Evolutionary conservation across 2,888 invertebrate genomes (phyloP), one percentile per base, ranked within the genome.

Genomic region (Caenorhabditis angaria): DNA sequence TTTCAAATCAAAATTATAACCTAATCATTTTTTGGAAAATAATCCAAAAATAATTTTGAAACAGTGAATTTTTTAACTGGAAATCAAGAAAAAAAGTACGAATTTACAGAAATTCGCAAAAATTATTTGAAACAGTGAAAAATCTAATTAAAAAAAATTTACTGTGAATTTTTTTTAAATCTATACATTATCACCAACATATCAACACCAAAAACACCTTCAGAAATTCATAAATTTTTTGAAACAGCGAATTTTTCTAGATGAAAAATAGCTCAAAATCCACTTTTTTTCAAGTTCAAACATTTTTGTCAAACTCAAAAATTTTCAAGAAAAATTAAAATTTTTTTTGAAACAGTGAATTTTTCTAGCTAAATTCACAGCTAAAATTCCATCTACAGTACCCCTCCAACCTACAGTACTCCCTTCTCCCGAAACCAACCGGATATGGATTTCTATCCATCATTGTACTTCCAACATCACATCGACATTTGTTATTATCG

Each of bases 381-480:
- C 22, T 5, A 50, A 22, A 18, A 20, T 50, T 50, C n/a, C n/a
- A n/a, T n/a, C n/a, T n/a, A n/a, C n/a, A n/a, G n/a, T n/a, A n/a
- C n/a, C n/a, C n/a, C n/a, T n/a, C n/a, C n/a, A n/a, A n/a, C n/a
- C n/a, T n/a, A n/a, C n/a, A n/a, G n/a, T n/a, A n/a, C n/a, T n/a
- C n/a, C 35, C 14, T 50, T 20, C 6, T n/a, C 6, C n/a, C 4
- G 27, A 53, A 51, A 67, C 74, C 64, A 25, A 81, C 81, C 59
- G 84, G 84, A 75, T 87, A 87, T 18, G 82, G 82, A 69, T 87
- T 87, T 47, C 83, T 65, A 20, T 85, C 85, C 61, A 82, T 85
- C 83, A 83, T 84, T 48, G 80, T 74, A 29, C 80, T 78, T 14
- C 81, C 87, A 24, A 86, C 80, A 47, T 87, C 85, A 55, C 81